Base-by-base conservation (phyloP, 2,888 invertebrate genomes). In the Athalia rosae region DNA sequence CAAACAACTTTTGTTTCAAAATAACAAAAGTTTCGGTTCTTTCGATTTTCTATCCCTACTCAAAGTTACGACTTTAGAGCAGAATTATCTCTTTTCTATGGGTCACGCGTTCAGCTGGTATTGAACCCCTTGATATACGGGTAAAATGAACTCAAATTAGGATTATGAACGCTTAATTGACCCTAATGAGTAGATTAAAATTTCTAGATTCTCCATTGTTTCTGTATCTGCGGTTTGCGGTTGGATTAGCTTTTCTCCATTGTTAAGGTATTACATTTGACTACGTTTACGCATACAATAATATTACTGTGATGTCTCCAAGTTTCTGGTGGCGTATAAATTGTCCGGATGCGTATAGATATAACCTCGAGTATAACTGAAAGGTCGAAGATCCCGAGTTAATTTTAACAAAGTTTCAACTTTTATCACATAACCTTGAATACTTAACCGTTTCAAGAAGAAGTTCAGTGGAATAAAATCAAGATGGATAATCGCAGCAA, bases 201-300 rank as follows among this genome's bases (percentile, higher is more conserved):
- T 28, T 8, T 13, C 15, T 13, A 8, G 13, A 11, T n/a, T 15
- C 61, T 15, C 61, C 61, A 61, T 61, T 61, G 61, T 61, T 13
- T 61, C 61, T 13, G 13, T 8, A 13, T 13, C 61, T 13, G 15
- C 61, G 15, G 61, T 13, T 61, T 61, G 61, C 61, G 61, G 13
- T 61, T 11, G 8, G 4, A 61, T 8, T 61, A 13, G 13, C 28
- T 15, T 61, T 13, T 15, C 28, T 61, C 61, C 61, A 61, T 61
- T 61, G 61, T 61, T 61, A 61, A 61, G 61, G 15, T 61, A 61
- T 13, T 61, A 13, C n/a, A 61, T 15, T 61, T 0, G 8, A 13
- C 15, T 61, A 61, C 61, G 15, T 28, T 28, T 28, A 28, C 28
- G 28, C 28, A 2, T 28, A 28, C 28, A 7, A 11, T 11, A 61